Percentiles rank a stretch among this genome's conserved stretches.
phyloP scores from a whole-genome alignment of 2,113 vertebrate genomes.

The Drymodes brunneopygia region DNA sequence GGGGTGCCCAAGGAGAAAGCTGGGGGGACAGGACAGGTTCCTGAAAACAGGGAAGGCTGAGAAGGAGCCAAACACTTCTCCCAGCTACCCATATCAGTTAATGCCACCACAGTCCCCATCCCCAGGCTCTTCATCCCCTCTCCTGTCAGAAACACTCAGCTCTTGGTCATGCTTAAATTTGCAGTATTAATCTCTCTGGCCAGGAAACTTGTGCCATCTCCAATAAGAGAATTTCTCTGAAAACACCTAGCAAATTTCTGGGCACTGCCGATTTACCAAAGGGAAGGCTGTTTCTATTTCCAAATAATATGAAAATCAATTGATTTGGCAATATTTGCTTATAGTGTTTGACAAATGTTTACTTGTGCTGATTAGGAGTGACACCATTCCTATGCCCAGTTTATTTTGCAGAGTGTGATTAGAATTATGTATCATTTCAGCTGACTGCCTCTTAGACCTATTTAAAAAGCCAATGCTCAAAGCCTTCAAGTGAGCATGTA shows the following conservation, averaged over 20 bases:
- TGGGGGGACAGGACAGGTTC: not conserved
- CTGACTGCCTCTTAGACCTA: not conserved
- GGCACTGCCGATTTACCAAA: not conserved
- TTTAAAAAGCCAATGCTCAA: not conserved
- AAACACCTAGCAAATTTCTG: not conserved
- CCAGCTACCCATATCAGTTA: not conserved
- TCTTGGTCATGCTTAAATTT: not conserved
- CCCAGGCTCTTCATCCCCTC: not conserved
- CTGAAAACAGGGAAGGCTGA: not conserved
- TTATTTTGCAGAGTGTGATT: not conserved
- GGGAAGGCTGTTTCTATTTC: not conserved
- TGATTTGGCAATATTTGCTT: not conserved
- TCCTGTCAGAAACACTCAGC: not conserved
- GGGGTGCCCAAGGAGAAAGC: not conserved
- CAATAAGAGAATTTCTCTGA: not conserved
- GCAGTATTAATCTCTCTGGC: not conserved
- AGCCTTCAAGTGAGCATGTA: not conserved
- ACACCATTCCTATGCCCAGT: not conserved
- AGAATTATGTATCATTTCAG: not conserved
- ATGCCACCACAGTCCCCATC: not conserved
- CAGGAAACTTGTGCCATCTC: not conserved
- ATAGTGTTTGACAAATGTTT: not conserved
- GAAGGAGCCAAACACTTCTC: not conserved
- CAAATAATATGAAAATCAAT: not conserved
- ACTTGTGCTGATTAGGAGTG: not conserved